phyloP scores from a whole-genome alignment of 2,888 invertebrate genomes.

The Drosophila pseudotakahashii region DNA sequence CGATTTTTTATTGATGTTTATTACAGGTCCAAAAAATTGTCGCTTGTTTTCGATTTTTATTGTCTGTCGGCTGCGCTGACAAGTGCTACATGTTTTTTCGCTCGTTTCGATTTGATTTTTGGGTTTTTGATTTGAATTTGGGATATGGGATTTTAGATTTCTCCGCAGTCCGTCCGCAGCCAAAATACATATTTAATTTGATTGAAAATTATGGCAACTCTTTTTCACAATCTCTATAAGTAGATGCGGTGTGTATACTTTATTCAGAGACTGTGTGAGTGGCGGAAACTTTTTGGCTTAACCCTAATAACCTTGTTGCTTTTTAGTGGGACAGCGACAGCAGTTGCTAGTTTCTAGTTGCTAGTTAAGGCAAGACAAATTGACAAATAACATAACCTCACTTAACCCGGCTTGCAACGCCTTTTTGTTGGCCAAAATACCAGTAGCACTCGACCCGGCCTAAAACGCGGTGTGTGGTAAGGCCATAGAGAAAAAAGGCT shows the following conservation, averaged over 20 bases:
- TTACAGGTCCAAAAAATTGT: conserved; percentile 66
- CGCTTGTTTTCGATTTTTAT: conserved; percentile 58
- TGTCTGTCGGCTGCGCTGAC: conserved; percentile 74
- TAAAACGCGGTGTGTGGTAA: conserved; percentile 46
- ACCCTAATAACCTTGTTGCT: conserved; percentile 75
- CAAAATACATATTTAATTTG: conserved; percentile 69
- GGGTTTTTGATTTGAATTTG: conserved; percentile 29
- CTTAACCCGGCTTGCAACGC: conserved; percentile 74
- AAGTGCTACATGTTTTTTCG: conserved; percentile 78
- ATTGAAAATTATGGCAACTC: conserved; percentile 73
- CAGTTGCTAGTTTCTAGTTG: conserved; percentile 32
- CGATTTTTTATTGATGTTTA: conserved; percentile 73
- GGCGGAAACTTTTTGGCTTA: conserved; percentile 53
- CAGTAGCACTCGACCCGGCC: conserved; percentile 56
- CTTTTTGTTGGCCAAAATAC: conserved; percentile 64
- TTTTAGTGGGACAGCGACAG: conserved; percentile 54
- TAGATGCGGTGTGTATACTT: conserved; percentile 7
- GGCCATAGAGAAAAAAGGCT: conserved; percentile 1
- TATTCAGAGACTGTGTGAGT: not conserved
- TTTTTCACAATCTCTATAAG: conserved; percentile 34
- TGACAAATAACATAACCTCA: conserved; percentile 81
- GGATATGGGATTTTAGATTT: conserved; percentile 21
- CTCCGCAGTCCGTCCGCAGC: not conserved
- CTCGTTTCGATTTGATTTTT: conserved; percentile 59
- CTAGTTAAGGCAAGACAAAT: conserved; percentile 78